A percentile compares a stretch with the other conserved stretches of the same genome.
These are phyloP conservation scores for Pentalonia nigronervosa DNA, from an alignment of 1,140 invertebrate species.

Conservation along the genomic window DNA sequence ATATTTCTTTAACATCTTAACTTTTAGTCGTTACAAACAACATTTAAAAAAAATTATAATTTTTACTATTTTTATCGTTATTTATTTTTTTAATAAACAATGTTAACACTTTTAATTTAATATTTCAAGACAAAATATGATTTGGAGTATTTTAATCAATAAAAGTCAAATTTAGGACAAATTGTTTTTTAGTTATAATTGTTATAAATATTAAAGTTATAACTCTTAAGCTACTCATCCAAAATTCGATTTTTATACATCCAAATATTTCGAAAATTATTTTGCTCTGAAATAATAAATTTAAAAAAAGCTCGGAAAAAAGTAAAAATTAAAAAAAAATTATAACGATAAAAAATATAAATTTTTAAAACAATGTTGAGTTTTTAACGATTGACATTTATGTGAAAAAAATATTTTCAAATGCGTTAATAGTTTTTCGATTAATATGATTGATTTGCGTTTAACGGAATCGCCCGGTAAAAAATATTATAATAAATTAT, in stretches of 20 bases:
- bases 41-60: neutral
- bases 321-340: neutral
- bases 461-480: neutral
- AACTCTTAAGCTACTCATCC: too few species aligned
- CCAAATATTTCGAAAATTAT: too few species aligned
- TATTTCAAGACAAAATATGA: neutral
- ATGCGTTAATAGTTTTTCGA: neutral
- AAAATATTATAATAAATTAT: neutral
- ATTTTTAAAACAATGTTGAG: neutral
- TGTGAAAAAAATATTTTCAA: neutral
- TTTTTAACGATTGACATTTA: neutral
- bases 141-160: neutral
- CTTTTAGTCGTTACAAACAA: neutral
- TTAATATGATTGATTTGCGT: neutral
- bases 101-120: too few species aligned
- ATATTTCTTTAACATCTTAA: neutral
- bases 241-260: too few species aligned
- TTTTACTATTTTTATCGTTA: too few species aligned
- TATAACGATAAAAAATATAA: neutral
- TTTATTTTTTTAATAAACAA: too few species aligned
- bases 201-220: too few species aligned
- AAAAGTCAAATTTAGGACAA: too few species aligned
- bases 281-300: neutral
- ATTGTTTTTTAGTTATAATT: too few species aligned
- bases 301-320: too few species aligned